These are phyloP conservation scores for Nipponacmea schrenckii DNA, from an alignment of 2,888 invertebrate species.

Conservation along the genomic window DNA sequence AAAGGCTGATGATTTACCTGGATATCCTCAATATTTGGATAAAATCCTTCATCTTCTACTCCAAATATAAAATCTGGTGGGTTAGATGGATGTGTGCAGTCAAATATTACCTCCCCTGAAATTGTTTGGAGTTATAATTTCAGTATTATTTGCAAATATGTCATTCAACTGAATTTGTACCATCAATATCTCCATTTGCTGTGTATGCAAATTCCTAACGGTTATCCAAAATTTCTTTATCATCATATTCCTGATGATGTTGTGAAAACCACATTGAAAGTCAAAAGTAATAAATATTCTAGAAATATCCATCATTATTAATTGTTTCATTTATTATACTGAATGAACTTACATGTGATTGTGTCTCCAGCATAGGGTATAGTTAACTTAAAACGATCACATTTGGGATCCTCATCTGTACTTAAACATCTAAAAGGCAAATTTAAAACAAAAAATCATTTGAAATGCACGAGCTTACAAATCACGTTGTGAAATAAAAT, in stretches of 20 bases:
- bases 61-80: slow-evolving; percentile 81
- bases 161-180: no score
- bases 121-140: no score
- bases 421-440: slow-evolving; percentile 36
- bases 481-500: no score
- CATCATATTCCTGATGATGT: no score
- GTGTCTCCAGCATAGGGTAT: slow-evolving; percentile 79
- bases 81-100: slow-evolving; percentile 74
- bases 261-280: no score
- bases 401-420: slow-evolving; percentile 32
- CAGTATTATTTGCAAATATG: no score
- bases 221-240: no score
- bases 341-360: slow-evolving; percentile 70
- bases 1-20: slow-evolving; percentile 42
- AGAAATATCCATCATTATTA: no score
- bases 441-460: neutral
- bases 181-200: no score
- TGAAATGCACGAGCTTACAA: neutral
- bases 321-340: no score
- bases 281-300: no score
- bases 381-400: slow-evolving; percentile 74
- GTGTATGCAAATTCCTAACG: no score
- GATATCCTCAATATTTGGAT: slow-evolving; percentile 72
- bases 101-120: slow-evolving; percentile 78
- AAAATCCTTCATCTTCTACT: slow-evolving; percentile 75